Percentiles rank a stretch among this genome's conserved stretches.
phyloP scores from a whole-genome alignment of 2,888 invertebrate species.

The Meiosimyza platycephala region DNA sequence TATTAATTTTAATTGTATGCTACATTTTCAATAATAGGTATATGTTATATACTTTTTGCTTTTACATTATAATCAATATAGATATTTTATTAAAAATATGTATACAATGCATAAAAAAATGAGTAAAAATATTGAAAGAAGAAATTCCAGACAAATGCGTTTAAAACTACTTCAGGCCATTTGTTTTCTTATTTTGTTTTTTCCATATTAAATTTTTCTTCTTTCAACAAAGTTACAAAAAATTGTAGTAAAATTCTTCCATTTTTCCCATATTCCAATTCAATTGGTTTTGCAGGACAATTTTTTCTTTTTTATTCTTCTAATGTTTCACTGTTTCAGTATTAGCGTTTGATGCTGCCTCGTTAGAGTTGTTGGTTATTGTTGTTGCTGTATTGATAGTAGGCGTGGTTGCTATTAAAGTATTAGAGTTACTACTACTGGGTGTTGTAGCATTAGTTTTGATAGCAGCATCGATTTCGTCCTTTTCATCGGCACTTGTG shows the following conservation, averaged over 20 bases:
- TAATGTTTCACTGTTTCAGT: background rate
- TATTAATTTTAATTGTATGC: slow-evolving; percentile 30
- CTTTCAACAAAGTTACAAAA: slow-evolving; percentile 8
- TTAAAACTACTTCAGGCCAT: slow-evolving; percentile 7
- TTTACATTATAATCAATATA: slow-evolving; percentile 36
- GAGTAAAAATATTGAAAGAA: slow-evolving; percentile 25
- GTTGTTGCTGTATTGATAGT: slow-evolving; percentile 37
- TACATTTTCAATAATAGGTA: slow-evolving; percentile 25
- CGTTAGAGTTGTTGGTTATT: slow-evolving; percentile 36
- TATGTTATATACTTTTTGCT: slow-evolving; percentile 24
- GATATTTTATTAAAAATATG: slow-evolving; percentile 42
- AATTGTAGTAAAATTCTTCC: slow-evolving; percentile 24
- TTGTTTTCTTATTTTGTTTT: background rate
- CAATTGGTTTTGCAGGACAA: slow-evolving; percentile 10
- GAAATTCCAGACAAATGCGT: background rate
- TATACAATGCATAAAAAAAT: slow-evolving; percentile 40
- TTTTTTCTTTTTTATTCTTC: background rate
- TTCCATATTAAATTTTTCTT: background rate
- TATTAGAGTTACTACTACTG: slow-evolving; percentile 49
- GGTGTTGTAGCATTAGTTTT: slow-evolving; percentile 47
- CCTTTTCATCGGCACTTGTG: slow-evolving; percentile 56
- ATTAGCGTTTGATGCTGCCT: slow-evolving; percentile 8
- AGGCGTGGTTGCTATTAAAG: slow-evolving; percentile 35
- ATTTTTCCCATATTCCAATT: slow-evolving; percentile 14
- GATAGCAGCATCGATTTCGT: slow-evolving; percentile 58